phyloP scores from a whole-genome alignment of 2,113 vertebrate species.

The Corvus hawaiiensis region DNA sequence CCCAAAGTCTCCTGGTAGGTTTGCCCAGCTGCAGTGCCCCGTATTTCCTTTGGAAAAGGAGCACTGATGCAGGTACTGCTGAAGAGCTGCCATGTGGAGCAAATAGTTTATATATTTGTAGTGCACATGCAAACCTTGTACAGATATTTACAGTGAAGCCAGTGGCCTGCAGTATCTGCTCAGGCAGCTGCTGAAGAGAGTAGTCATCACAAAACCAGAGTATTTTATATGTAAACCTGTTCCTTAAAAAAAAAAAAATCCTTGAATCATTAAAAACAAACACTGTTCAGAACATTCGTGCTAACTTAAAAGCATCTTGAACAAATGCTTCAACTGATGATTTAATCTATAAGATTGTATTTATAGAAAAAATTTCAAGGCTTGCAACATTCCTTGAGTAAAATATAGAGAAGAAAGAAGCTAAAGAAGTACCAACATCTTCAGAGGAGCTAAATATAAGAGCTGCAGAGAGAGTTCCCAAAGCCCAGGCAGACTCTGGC shows the following conservation, averaged over 20 bases:
- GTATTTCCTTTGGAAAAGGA: not conserved
- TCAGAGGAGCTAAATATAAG: slow-evolving; percentile 37
- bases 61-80: not conserved
- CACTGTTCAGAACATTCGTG: not conserved
- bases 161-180: not conserved
- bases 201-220: not conserved
- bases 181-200: not conserved
- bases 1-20: not conserved
- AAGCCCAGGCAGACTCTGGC: not conserved
- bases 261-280: not conserved
- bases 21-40: not conserved
- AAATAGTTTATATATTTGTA: not conserved
- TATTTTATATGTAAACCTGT: not conserved
- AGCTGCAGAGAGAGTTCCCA: not conserved
- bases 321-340: not conserved
- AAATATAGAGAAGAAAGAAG: not conserved
- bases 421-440: not conserved
- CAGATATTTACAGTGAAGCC: not conserved
- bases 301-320: not conserved
- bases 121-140: not conserved
- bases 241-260: not conserved
- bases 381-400: not conserved
- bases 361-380: not conserved
- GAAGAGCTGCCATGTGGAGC: not conserved
- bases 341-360: not conserved